Evolutionary conservation across 2,113 vertebrate species (phyloP).

Genomic region (Apus apus): DNA sequence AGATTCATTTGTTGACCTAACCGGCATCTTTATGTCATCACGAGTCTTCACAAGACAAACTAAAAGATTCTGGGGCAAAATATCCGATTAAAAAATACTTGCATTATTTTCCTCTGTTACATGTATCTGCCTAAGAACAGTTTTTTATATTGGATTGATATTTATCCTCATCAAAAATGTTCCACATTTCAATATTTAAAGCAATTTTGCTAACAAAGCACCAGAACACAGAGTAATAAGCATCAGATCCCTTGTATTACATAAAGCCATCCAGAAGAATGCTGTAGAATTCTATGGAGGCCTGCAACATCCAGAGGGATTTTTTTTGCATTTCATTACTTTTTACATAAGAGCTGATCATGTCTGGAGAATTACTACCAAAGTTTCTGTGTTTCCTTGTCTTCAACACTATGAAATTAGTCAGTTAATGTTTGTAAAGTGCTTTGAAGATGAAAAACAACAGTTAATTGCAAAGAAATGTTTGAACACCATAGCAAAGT

Average conservation of each 20-base stretch:
- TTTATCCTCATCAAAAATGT: background rate
- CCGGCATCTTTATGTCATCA: constrained; percentile 33
- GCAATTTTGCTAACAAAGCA: background rate
- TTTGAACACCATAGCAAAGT: constrained; percentile 4
- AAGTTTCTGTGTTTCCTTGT: constrained; percentile 24
- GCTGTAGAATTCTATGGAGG: background rate
- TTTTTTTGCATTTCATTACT: constrained; percentile 52
- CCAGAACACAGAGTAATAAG: constrained; percentile 1
- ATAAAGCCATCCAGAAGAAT: constrained; percentile 18
- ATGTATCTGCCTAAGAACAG: background rate
- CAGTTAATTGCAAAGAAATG: constrained; percentile 16
- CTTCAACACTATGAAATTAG: constrained; percentile 17
- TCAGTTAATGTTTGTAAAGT: constrained; percentile 23
- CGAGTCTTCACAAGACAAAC: constrained; percentile 45
- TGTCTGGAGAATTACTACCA: constrained; percentile 49
- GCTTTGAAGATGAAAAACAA: constrained; percentile 46
- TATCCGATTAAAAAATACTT: background rate
- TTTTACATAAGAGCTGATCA: constrained; percentile 48
- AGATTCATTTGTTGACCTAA: constrained; percentile 56
- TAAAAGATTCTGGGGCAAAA: constrained; percentile 31
- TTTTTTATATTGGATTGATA: background rate
- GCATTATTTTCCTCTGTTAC: background rate
- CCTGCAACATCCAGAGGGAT: constrained; percentile 8
- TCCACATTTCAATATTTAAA: constrained; percentile 6
- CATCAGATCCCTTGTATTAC: constrained; percentile 24